Percentiles rank a stretch among this genome's conserved stretches.
Conservation (phyloP, 2,797 vertebrate species). For the Gambelia wislizenii region DNA sequence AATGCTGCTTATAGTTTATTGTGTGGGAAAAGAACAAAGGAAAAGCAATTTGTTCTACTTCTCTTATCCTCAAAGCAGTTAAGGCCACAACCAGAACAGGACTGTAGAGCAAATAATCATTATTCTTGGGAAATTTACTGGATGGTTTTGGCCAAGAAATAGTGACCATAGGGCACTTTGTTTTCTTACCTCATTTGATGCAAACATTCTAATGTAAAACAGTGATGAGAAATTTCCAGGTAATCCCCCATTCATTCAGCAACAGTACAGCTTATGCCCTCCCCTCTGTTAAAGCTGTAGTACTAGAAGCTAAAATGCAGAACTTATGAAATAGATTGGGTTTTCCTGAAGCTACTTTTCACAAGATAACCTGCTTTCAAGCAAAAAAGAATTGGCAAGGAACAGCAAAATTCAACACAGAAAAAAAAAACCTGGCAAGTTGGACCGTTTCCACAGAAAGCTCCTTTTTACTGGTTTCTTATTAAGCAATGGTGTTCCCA, state of each 20-base stretch:
- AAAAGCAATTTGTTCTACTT: neutral
- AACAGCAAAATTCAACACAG: slow-evolving; percentile 70
- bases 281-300: neutral
- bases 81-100: neutral
- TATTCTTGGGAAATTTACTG: neutral
- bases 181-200: neutral
- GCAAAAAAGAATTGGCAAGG: slow-evolving; percentile 61
- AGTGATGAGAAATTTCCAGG: neutral
- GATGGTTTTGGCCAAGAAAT: neutral
- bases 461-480: slow-evolving; percentile 78
- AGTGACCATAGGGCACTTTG: neutral
- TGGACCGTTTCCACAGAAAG: slow-evolving; percentile 70
- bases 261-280: neutral
- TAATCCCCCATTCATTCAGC: neutral
- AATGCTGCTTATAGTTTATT: neutral
- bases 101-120: neutral
- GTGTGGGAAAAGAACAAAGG: too few relatives aligned
- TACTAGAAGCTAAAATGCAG: neutral
- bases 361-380: slow-evolving; percentile 60
- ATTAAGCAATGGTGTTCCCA: slow-evolving; percentile 77
- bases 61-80: neutral
- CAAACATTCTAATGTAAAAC: neutral
- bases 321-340: neutral
- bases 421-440: slow-evolving; percentile 64
- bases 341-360: slow-evolving; percentile 49